Evolutionary conservation across 2,888 invertebrate species (phyloP).

Genomic region (Pimpla rufipes): DNA sequence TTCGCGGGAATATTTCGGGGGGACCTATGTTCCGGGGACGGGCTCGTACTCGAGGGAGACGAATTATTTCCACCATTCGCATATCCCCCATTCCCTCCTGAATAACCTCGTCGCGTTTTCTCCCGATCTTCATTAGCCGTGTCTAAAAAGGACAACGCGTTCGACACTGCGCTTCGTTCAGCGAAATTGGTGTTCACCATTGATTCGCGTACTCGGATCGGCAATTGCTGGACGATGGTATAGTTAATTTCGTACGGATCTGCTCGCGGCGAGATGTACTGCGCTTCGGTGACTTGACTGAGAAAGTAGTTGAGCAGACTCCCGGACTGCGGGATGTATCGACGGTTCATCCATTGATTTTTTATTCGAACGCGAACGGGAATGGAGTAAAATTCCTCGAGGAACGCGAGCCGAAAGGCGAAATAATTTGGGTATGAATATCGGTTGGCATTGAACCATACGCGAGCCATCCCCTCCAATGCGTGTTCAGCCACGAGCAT

Average conservation of each 20-base stretch:
- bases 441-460: not conserved
- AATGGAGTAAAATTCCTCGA: not conserved
- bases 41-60: not conserved
- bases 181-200: not conserved
- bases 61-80: not conserved
- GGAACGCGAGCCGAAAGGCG: not conserved
- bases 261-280: not conserved
- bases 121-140: not conserved
- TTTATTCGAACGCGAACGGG: not conserved
- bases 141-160: not conserved
- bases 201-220: not conserved
- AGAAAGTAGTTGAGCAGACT: not conserved
- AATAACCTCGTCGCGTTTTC: not conserved
- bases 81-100: not conserved
- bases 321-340: not conserved
- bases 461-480: not conserved
- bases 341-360: not conserved
- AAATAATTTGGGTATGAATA: not conserved
- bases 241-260: slow-evolving; percentile 16
- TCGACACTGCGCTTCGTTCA: not conserved
- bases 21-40: no score
- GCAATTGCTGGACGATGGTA: slow-evolving; percentile 3
- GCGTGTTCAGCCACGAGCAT: not conserved
- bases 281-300: not conserved
- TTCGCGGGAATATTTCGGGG: no score